These are phyloP conservation scores for Leucophenga maculata DNA, from an alignment of 2,888 invertebrate species.

Conservation along the genomic window DNA sequence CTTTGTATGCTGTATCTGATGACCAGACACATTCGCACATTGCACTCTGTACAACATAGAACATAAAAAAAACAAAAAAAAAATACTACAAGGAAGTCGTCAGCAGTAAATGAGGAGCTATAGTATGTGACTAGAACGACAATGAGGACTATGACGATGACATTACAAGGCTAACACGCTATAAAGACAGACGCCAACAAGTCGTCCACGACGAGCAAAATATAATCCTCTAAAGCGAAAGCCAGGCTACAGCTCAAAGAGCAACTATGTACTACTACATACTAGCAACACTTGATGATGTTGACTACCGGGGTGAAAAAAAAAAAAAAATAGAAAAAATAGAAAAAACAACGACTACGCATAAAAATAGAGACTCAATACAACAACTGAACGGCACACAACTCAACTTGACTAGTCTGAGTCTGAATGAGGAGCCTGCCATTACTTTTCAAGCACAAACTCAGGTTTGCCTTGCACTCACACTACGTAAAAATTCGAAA, in stretches of 20 bases:
- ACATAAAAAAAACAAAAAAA: no score
- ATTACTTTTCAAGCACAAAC: neutral
- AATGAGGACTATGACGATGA: neutral
- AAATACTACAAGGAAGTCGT: no score
- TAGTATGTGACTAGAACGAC: neutral
- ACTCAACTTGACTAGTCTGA: neutral
- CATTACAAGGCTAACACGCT: constrained; percentile 3
- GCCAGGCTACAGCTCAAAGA: no score
- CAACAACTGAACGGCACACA: neutral
- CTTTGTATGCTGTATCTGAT: no score
- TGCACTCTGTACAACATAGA: no score
- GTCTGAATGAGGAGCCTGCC: neutral
- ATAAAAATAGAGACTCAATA: neutral
- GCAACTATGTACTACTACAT: no score
- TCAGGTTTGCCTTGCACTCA: neutral
- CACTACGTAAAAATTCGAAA: no score
- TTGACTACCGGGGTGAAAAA: no score
- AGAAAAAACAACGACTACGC: no score
- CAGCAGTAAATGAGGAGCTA: neutral
- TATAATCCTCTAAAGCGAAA: neutral
- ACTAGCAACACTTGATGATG: no score
- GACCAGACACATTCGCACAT: no score
- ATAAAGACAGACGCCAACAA: constrained; percentile 6
- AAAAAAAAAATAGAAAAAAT: no score
- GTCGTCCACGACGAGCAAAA: neutral